Evolutionary conservation across 92 coral and sea anemone genomes (phyloP), one percentile per base, ranked within the genome.

Genomic region (Phymanthus crucifer): DNA sequence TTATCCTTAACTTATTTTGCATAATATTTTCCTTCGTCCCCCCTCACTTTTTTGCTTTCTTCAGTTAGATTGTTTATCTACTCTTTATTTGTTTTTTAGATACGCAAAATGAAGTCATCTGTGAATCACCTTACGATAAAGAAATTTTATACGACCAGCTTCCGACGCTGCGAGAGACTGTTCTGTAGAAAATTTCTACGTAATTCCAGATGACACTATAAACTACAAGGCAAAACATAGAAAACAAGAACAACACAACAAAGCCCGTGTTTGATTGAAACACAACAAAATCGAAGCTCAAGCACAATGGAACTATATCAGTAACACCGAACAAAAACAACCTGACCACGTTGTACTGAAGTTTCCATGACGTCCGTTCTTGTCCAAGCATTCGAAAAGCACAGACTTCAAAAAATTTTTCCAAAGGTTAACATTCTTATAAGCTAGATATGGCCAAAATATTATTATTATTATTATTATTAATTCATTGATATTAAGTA

Each of bases 111-210:
- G 85, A 46, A 32, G 32, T 84, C 58, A 75, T 79, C 58, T 67
- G 48, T 40, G 46, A 65, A 32, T n/a, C 32, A 35, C n/a, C 24
- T 26, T 75, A 77, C 0, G 92, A 85, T 0, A 27, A 61, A 65
- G 34, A 52, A 10, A 78, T 85, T 78, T 78, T 85, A n/a, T n/a
- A n/a, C 40, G 45, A 72, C 26, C 67, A 50, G 12, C 24, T 89
- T 36, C 83, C 74, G n/a, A 72, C 78, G 48, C 82, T 89, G 47
- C 80, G 78, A 45, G 78, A 89, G 21, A 89, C 89, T 1, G 92
- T 85, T 43, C 87, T 89, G 50, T 89, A 76, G 32, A 61, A 43
- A 0, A 36, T 17, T 37, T 10, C 72, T 29, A 0, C 35, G 6
- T 1, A 21, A 40, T 21, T 26, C 35, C 3, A 10, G 33, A 38